Evolutionary conservation across 2,888 invertebrate species (phyloP).

Genomic region (Criorhina ranunculi): DNA sequence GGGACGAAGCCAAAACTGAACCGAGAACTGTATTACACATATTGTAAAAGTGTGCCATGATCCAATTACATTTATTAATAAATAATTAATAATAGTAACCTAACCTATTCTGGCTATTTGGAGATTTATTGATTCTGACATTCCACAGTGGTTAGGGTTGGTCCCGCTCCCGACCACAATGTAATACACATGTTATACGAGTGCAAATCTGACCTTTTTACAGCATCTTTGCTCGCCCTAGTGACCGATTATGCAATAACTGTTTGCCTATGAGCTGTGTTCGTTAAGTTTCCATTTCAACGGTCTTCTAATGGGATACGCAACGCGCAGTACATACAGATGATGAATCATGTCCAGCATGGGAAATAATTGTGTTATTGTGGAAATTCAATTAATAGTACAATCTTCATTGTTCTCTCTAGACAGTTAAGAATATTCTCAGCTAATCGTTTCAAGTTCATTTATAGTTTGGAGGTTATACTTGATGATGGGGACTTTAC

Average conservation of each 20-base stretch:
- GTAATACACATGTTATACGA: neutral
- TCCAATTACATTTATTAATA: conserved; percentile 54
- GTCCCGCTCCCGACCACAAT: neutral
- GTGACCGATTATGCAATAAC: conserved; percentile 64
- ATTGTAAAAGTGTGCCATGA: conserved; percentile 65
- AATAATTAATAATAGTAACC: conserved; percentile 17
- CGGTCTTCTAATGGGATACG: conserved; percentile 12
- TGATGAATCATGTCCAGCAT: conserved; percentile 66
- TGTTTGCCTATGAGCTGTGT: conserved; percentile 21
- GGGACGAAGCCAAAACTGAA: conserved; percentile 54
- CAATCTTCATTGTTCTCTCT: conserved; percentile 67
- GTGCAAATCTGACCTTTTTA: conserved; percentile 69
- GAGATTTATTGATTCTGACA: conserved; percentile 35
- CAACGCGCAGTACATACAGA: neutral
- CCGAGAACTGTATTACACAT: neutral
- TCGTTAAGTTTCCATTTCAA: conserved; percentile 57
- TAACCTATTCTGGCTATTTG: conserved; percentile 23
- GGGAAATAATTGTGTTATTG: conserved; percentile 71
- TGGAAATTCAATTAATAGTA: conserved; percentile 71
- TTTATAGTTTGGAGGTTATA: conserved; percentile 44
- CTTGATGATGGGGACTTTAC: conserved; percentile 15
- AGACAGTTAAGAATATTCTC: conserved; percentile 31
- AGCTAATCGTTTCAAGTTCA: conserved; percentile 58
- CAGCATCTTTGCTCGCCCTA: conserved; percentile 36
- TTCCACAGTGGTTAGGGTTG: conserved; percentile 18